Evolutionary conservation across 2,888 invertebrate species (phyloP).

Genomic region (Oxytorus armatus): DNA sequence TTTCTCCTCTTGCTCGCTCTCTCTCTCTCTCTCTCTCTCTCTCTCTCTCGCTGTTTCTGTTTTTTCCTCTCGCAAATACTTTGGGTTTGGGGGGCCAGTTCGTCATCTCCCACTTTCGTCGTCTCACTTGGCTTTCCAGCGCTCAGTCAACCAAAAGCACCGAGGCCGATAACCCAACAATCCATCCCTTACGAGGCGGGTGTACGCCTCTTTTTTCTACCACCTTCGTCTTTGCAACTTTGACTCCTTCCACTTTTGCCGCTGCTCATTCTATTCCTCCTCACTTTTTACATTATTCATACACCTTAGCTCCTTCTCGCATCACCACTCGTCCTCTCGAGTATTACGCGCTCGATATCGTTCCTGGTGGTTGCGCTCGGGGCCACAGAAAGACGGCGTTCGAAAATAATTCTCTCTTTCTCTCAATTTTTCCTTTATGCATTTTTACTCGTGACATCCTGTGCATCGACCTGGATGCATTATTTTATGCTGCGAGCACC

Average conservation of each 20-base stretch:
- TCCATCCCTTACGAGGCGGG: slow-evolving; percentile 33
- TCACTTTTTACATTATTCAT: slow-evolving; percentile 75
- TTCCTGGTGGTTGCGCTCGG: slow-evolving; percentile 50
- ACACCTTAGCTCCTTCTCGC: slow-evolving; percentile 70
- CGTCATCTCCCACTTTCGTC: slow-evolving; percentile 45
- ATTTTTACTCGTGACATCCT: background rate
- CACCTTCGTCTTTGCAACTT: slow-evolving; percentile 59
- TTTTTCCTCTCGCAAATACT: slow-evolving; percentile 18
- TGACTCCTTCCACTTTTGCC: slow-evolving; percentile 46
- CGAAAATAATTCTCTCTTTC: slow-evolving; percentile 44
- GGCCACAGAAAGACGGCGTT: slow-evolving; percentile 16
- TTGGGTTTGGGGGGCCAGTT: slow-evolving; percentile 26
- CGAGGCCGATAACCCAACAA: slow-evolving; percentile 62
- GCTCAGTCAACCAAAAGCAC: slow-evolving; percentile 38
- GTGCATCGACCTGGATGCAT: background rate
- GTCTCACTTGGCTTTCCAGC: slow-evolving; percentile 42
- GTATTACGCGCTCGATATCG: slow-evolving; percentile 71
- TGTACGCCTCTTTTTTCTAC: slow-evolving; percentile 39
- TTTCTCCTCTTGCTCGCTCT: slow-evolving; percentile 35
- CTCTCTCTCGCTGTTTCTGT: too few relatives aligned
- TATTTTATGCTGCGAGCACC: background rate
- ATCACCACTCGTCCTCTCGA: slow-evolving; percentile 72
- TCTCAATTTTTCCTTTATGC: background rate
- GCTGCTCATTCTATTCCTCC: slow-evolving; percentile 37
- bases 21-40: slow-evolving; percentile 30